These are phyloP conservation scores for Camarhynchus parvulus DNA, from an alignment of 2,113 vertebrate genomes.

Conservation along the genomic window DNA sequence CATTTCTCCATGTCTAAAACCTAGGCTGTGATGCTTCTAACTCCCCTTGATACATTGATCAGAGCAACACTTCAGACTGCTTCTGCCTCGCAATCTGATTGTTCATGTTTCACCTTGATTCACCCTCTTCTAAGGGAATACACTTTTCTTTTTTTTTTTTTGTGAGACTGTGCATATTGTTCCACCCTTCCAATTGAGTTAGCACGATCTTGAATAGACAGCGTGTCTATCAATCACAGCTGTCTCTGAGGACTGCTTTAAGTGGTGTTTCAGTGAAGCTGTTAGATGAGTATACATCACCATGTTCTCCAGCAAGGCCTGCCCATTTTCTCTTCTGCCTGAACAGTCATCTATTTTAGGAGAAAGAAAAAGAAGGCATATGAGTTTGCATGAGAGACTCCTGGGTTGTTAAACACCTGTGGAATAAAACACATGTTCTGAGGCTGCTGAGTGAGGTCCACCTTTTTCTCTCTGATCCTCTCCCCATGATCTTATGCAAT, in stretches of 20 bases:
- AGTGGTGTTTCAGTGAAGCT: background rate
- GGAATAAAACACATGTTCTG: background rate
- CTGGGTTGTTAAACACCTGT: rapidly evolving
- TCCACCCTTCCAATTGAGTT: constrained; percentile 31
- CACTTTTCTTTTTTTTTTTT: background rate
- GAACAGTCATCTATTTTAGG: background rate
- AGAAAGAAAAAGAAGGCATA: background rate
- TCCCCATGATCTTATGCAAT: background rate
- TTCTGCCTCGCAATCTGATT: background rate
- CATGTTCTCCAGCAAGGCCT: background rate
- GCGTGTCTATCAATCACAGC: constrained; percentile 24
- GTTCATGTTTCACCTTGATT: background rate
- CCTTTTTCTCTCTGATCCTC: background rate
- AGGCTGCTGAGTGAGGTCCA: background rate
- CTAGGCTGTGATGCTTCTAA: background rate
- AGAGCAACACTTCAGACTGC: background rate
- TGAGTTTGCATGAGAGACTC: background rate
- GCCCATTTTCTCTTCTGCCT: background rate
- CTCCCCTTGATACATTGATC: background rate
- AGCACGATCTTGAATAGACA: constrained; percentile 17
- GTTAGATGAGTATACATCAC: background rate
- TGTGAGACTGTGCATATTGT: background rate
- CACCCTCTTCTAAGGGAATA: background rate
- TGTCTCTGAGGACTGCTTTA: constrained; percentile 16
- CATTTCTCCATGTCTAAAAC: background rate